A percentile compares a stretch with the other conserved stretches of the same genome.
Evolutionary conservation across 2,113 vertebrate genomes (phyloP).

Genomic region (Philantomba maxwellii): DNA sequence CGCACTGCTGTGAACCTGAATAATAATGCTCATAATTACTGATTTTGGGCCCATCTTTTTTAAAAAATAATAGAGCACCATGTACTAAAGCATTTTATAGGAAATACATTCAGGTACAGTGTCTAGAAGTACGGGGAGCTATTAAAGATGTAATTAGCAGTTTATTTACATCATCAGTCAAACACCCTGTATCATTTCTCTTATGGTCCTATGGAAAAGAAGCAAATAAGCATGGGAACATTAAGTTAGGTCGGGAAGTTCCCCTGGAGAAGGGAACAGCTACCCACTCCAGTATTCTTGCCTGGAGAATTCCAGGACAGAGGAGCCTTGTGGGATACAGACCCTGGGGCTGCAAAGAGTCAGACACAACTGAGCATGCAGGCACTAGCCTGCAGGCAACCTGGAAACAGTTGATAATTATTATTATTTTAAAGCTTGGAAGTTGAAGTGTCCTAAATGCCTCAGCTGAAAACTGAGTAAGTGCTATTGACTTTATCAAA

Average conservation of each 20-base stretch:
- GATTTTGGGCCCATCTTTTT: slow-evolving; percentile 57
- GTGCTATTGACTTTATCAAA: not conserved
- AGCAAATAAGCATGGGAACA: not conserved
- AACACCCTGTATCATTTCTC: slow-evolving; percentile 50
- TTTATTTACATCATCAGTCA: slow-evolving; percentile 65
- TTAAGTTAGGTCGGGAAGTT: not conserved
- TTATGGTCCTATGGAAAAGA: slow-evolving; percentile 45
- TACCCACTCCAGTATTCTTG: not conserved
- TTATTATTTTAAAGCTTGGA: slow-evolving; percentile 31
- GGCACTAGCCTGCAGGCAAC: not conserved
- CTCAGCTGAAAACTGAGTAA: not conserved
- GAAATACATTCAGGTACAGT: slow-evolving; percentile 16
- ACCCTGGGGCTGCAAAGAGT: not conserved
- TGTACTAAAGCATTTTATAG: slow-evolving; percentile 59
- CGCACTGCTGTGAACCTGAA: slow-evolving; percentile 66
- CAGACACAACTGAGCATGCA: not conserved
- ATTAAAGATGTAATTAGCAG: slow-evolving; percentile 42
- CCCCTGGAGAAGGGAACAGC: not conserved
- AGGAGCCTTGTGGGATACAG: not conserved
- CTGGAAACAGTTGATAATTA: slow-evolving; percentile 20
- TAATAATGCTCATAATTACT: slow-evolving; percentile 68
- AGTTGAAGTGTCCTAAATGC: slow-evolving; percentile 4
- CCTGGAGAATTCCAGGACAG: not conserved
- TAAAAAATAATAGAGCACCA: slow-evolving; percentile 53
- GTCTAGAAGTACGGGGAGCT: slow-evolving; percentile 34